Evolutionary conservation across 2,797 vertebrate species (phyloP).

Genomic region (Sebastes cheni): DNA sequence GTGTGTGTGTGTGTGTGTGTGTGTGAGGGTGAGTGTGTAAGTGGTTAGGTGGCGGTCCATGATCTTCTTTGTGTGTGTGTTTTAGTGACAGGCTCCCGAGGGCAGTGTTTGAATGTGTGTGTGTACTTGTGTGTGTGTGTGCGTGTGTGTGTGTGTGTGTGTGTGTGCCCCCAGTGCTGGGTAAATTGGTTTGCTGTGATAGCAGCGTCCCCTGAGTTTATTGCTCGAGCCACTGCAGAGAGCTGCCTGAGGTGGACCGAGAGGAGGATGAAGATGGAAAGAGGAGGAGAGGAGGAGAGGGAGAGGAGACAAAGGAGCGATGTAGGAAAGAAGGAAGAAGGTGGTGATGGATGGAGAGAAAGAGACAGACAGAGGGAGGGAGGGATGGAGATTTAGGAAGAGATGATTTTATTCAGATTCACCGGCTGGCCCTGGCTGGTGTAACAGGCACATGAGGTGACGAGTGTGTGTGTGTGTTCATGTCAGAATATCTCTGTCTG

Average conservation of each 20-base stretch:
- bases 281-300: neutral
- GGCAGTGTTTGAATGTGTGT: neutral
- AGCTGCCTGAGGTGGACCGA: slow-evolving; percentile 27
- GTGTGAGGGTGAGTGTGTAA: neutral
- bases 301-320: neutral
- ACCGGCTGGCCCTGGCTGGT: slow-evolving; percentile 40
- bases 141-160: slow-evolving; percentile 2
- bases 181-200: slow-evolving; percentile 63
- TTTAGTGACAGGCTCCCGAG: slow-evolving; percentile 6
- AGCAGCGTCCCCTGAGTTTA: slow-evolving; percentile 45
- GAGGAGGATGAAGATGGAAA: slow-evolving; percentile 1
- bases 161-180: slow-evolving; percentile 12
- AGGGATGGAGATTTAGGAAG: slow-evolving; percentile 1
- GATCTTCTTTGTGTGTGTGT: neutral
- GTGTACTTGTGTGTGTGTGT: neutral
- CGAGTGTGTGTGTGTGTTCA: neutral
- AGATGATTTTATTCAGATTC: slow-evolving; percentile 39
- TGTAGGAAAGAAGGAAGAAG: neutral
- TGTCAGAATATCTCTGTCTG: slow-evolving; percentile 6
- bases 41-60: neutral
- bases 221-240: slow-evolving; percentile 37
- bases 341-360: neutral
- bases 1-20: too few species aligned
- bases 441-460: slow-evolving; percentile 36
- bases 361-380: neutral